A percentile compares a stretch with the other conserved stretches of the same genome.
phyloP scores from a whole-genome alignment of 2,797 vertebrate genomes.

The Peromyscus aztecus region DNA sequence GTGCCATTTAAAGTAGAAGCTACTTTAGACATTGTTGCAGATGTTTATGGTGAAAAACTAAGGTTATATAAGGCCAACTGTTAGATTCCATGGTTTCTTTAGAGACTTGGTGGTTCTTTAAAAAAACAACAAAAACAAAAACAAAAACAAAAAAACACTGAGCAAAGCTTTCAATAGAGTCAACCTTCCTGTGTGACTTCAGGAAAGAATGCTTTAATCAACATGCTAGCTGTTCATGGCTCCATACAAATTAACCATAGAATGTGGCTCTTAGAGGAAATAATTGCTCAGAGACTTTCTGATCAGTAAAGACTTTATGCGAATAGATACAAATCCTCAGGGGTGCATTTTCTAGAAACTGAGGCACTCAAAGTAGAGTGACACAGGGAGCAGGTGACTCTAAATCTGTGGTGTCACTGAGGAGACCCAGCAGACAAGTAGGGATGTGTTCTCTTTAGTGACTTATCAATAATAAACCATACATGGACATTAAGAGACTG shows the following conservation, averaged over 20 bases:
- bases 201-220: neutral
- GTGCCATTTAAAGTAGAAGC: conserved; percentile 39
- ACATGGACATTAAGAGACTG: conserved; percentile 21
- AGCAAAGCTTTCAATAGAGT: neutral
- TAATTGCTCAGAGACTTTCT: conserved; percentile 27
- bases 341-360: conserved; percentile 45
- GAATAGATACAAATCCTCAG: neutral
- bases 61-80: neutral
- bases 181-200: neutral
- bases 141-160: neutral
- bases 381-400: neutral
- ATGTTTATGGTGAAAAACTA: neutral
- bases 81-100: conserved; percentile 59
- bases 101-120: neutral
- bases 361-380: neutral
- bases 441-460: neutral
- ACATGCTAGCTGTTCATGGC: neutral
- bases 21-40: conserved; percentile 56
- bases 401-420: neutral
- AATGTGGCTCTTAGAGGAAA: conserved; percentile 16
- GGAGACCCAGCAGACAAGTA: neutral
- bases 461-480: conserved; percentile 55
- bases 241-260: neutral
- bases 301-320: neutral
- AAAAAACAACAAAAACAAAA: too few species aligned